Conservation (phyloP, 2,113 vertebrate genomes). For the Zonotrichia leucophrys region DNA sequence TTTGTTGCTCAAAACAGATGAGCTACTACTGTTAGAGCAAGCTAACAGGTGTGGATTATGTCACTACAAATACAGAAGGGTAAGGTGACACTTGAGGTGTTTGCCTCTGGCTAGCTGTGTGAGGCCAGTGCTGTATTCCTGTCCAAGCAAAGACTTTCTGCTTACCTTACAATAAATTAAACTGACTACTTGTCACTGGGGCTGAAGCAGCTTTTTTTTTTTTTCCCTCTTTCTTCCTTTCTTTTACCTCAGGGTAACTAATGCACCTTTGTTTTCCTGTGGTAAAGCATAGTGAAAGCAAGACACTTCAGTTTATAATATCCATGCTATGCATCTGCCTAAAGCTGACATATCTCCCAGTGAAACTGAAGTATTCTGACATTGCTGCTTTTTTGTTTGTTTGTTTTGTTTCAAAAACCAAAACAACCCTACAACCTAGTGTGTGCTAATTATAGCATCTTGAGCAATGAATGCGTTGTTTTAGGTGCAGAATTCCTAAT, state of each 20-base stretch:
- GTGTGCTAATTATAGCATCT: background rate
- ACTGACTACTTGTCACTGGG: background rate
- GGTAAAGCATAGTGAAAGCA: background rate
- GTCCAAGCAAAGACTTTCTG: background rate
- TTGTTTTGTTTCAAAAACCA: background rate
- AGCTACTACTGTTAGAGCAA: background rate
- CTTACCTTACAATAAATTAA: background rate
- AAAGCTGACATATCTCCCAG: background rate
- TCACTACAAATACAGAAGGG: background rate
- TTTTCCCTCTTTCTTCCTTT: too few species aligned
- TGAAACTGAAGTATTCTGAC: background rate
- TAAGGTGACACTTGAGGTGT: background rate
- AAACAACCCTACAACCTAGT: background rate
- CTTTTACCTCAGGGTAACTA: background rate
- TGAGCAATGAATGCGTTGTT: background rate
- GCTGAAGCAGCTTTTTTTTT: background rate
- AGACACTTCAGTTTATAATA: background rate
- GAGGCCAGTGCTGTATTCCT: background rate
- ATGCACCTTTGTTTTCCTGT: background rate
- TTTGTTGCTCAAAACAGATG: background rate
- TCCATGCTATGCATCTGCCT: background rate
- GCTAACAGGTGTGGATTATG: background rate
- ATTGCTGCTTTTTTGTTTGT: background rate
- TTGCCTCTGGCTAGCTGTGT: background rate
- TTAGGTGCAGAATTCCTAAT: background rate